These are phyloP conservation scores for Desoria tigrina DNA, from an alignment of 2,888 invertebrate genomes.

Conservation along the genomic window DNA sequence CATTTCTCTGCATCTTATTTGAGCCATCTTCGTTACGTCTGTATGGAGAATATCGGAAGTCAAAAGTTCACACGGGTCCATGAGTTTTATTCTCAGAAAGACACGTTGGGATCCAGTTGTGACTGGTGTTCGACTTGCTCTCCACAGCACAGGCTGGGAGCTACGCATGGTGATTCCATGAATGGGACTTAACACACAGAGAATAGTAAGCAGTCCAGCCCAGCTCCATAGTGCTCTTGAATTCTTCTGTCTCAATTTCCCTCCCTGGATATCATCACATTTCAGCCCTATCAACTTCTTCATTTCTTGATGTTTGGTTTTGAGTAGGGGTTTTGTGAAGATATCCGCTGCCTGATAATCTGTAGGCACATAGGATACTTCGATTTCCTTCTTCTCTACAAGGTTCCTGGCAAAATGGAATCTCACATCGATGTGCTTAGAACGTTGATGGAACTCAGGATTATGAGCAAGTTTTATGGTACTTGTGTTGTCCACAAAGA, in stretches of 20 bases:
- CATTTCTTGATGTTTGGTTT: background rate
- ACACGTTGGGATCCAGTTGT: constrained; percentile 8
- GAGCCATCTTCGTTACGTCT: background rate
- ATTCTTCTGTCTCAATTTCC: too few relatives aligned
- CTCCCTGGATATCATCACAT: too few relatives aligned
- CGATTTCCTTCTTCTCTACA: constrained; percentile 8
- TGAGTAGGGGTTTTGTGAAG: constrained; percentile 16
- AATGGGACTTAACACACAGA: background rate
- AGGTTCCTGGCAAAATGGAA: constrained; percentile 40
- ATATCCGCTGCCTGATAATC: constrained; percentile 17
- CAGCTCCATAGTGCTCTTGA: background rate
- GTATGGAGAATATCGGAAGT: background rate
- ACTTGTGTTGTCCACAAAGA: constrained; percentile 29
- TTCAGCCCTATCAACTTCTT: too few relatives aligned
- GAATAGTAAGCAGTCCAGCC: background rate
- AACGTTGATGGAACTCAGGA: constrained; percentile 44
- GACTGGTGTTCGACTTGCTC: background rate
- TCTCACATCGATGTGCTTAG: constrained; percentile 52
- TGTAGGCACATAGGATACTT: background rate
- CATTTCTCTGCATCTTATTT: background rate
- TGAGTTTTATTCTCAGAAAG: background rate
- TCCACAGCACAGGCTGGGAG: constrained; percentile 12
- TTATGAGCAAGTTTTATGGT: constrained; percentile 46
- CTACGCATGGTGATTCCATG: background rate
- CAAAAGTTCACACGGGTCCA: constrained; percentile 2